phyloP scores from a whole-genome alignment of 2,888 invertebrate genomes.

The Mesopsocus fuscifrons region DNA sequence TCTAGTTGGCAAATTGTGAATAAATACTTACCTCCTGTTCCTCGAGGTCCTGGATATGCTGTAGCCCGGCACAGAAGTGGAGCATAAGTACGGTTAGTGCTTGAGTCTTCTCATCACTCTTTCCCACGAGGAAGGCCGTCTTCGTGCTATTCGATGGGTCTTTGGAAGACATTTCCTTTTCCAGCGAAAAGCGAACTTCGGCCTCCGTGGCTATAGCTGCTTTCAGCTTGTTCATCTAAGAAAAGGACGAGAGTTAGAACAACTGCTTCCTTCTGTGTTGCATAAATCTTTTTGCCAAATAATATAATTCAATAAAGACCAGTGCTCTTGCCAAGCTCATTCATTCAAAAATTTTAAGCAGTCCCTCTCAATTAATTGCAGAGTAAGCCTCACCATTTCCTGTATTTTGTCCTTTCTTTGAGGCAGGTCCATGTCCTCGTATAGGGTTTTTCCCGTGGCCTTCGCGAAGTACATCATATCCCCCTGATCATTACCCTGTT shows the following conservation, averaged over 20 bases:
- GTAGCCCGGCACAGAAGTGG: constrained; percentile 86
- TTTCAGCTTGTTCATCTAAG: constrained; percentile 54
- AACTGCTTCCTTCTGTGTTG: too few relatives aligned
- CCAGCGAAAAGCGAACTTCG: constrained; percentile 29
- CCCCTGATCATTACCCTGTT: constrained; percentile 41
- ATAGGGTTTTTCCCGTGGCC: constrained; percentile 68
- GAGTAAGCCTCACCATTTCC: constrained; percentile 43
- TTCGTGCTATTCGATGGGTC: constrained; percentile 27
- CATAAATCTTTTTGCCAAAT: neutral
- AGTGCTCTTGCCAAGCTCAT: too few relatives aligned
- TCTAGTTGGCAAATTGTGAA: too few relatives aligned
- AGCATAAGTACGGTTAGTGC: constrained; percentile 83
- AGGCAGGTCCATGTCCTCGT: constrained; percentile 42
- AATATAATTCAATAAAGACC: neutral
- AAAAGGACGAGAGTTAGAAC: constrained; percentile 13
- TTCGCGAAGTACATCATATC: constrained; percentile 76
- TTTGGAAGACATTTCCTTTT: constrained; percentile 25
- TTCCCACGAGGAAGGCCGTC: constrained; percentile 30
- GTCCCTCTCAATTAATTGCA: too few relatives aligned
- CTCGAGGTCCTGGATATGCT: constrained; percentile 46
- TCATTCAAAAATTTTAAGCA: too few relatives aligned
- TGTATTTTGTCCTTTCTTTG: constrained; percentile 64
- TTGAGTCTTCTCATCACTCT: constrained; percentile 72
- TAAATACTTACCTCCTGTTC: constrained; percentile 15
- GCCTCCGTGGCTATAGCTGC: constrained; percentile 52